These are phyloP conservation scores for Carollia perspicillata DNA, from an alignment of 2,113 vertebrate species.

Conservation along the genomic window DNA sequence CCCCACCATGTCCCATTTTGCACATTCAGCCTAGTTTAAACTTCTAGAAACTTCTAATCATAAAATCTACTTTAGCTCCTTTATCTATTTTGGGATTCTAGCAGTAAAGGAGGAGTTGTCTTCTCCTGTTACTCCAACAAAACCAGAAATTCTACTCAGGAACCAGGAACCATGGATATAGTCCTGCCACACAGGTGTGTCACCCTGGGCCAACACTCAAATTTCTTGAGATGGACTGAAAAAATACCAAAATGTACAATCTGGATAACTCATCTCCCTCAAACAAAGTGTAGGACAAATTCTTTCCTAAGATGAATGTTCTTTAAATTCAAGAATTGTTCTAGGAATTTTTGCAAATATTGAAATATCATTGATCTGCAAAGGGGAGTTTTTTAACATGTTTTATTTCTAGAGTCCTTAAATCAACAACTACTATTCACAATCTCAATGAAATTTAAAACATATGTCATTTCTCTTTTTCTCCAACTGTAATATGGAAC, in stretches of 20 bases:
- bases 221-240: neutral
- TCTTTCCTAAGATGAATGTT: neutral
- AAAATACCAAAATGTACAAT: neutral
- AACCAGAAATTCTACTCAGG: neutral
- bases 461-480: neutral
- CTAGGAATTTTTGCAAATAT: neutral
- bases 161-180: neutral
- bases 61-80: neutral
- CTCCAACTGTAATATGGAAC: neutral
- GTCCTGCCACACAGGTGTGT: neutral
- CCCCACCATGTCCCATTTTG: neutral
- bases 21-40: neutral
- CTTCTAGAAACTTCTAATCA: neutral
- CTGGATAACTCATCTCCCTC: neutral
- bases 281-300: neutral
- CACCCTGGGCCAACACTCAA: neutral
- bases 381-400: neutral
- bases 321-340: neutral
- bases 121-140: neutral
- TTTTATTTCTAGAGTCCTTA: neutral
- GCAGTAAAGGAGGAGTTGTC: neutral
- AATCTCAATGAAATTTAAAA: neutral
- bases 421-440: neutral
- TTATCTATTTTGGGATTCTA: neutral
- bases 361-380: neutral